phyloP scores from a whole-genome alignment of 2,797 vertebrate genomes.

The Platyrinchus mystaceus region DNA sequence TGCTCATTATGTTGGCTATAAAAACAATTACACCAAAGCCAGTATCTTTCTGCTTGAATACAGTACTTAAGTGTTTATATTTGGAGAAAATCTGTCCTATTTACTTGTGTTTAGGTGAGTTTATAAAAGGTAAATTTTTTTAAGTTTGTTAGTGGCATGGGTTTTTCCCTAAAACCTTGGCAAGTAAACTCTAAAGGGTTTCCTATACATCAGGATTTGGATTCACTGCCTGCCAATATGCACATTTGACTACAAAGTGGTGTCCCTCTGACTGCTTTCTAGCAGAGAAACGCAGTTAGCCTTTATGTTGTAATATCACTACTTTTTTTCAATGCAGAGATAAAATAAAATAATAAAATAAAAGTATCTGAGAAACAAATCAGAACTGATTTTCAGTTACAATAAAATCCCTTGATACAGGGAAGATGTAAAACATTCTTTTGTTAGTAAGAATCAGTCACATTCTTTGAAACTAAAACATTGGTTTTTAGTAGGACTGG shows the following conservation, averaged over 20 bases:
- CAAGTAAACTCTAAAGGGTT: neutral
- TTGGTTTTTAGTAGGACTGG: neutral
- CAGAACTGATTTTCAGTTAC: neutral
- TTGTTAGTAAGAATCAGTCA: neutral
- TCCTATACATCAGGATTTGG: neutral
- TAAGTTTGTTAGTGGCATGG: neutral
- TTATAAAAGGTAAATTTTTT: neutral
- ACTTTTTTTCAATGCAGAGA: neutral
- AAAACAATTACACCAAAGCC: neutral
- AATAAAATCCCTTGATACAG: neutral
- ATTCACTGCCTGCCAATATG: neutral
- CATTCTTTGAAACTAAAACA: neutral
- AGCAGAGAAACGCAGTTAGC: neutral
- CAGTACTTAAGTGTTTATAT: neutral
- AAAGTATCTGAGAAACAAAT: neutral
- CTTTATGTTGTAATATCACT: neutral
- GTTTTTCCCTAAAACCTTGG: neutral
- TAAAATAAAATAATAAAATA: neutral
- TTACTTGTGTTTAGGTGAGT: neutral
- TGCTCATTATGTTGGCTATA: neutral
- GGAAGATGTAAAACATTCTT: neutral
- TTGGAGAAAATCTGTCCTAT: neutral
- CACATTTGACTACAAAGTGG: neutral
- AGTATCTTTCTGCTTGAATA: neutral
- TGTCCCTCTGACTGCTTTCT: neutral